A percentile compares a stretch with the other conserved stretches of the same genome.
Conservation (phyloP, 2,888 invertebrate species). For the Synergus umbraculus region DNA sequence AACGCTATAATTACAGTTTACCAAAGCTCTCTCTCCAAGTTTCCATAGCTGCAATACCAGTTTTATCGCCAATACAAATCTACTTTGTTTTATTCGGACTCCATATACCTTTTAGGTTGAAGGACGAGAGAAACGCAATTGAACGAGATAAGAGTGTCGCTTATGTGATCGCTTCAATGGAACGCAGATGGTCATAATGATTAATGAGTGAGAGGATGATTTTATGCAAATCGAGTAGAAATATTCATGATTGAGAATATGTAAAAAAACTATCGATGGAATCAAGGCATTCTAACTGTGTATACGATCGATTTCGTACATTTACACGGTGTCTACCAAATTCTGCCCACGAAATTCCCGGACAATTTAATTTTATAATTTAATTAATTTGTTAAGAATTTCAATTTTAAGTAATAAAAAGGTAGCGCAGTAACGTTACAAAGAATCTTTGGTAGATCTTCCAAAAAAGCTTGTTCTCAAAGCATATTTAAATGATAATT, state of each 20-base stretch:
- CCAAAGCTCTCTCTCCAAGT: constrained; percentile 51
- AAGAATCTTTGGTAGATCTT: not conserved
- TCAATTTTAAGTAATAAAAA: too few relatives aligned
- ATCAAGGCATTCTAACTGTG: constrained; percentile 11
- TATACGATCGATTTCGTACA: not conserved
- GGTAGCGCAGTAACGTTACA: too few relatives aligned
- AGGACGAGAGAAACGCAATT: not conserved
- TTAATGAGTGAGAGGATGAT: constrained; percentile 18
- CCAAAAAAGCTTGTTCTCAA: not conserved
- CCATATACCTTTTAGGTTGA: not conserved
- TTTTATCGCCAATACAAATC: not conserved
- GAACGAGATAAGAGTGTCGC: not conserved
- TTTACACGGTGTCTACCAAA: not conserved
- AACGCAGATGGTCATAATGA: constrained; percentile 21
- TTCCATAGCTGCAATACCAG: constrained; percentile 31
- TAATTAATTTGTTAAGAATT: too few relatives aligned
- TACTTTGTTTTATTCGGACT: not conserved
- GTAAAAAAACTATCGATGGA: constrained; percentile 19
- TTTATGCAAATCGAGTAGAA: constrained; percentile 17
- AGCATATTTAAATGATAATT: constrained; percentile 24
- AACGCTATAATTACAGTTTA: constrained; percentile 59
- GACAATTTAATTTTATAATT: too few relatives aligned
- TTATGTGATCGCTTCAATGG: not conserved
- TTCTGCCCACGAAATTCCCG: too few relatives aligned
- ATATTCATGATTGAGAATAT: constrained; percentile 1